These are phyloP conservation scores for Spea bombifrons DNA, from an alignment of 2,113 vertebrate species.

Conservation along the genomic window DNA sequence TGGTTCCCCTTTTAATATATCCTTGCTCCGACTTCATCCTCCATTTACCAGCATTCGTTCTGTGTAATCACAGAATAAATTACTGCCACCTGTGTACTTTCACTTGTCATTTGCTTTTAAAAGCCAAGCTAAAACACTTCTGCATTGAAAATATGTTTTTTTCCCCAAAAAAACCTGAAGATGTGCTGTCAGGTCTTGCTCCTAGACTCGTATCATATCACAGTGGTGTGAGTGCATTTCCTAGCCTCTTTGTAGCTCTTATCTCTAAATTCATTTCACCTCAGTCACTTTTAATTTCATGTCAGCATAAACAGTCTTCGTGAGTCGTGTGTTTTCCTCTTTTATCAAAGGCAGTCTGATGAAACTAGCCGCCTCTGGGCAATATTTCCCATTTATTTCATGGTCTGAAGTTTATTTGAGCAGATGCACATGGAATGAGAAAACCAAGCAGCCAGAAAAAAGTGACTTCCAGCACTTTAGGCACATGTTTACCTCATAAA, in stretches of 20 bases:
- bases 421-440: slow-evolving; percentile 55
- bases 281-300: slow-evolving; percentile 46
- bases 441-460: slow-evolving; percentile 60
- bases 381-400: slow-evolving; percentile 58
- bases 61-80: slow-evolving; percentile 18
- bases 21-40: too few relatives aligned
- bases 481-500: slow-evolving; percentile 44
- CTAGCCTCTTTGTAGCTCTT: slow-evolving; percentile 11
- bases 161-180: not conserved
- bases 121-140: slow-evolving; percentile 9
- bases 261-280: slow-evolving; percentile 36
- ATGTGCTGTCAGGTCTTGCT: slow-evolving; percentile 5
- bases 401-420: slow-evolving; percentile 59
- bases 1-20: too few relatives aligned
- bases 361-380: slow-evolving; percentile 50
- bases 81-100: slow-evolving; percentile 25
- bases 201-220: slow-evolving; percentile 20
- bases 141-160: slow-evolving; percentile 17
- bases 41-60: too few relatives aligned
- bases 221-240: not conserved
- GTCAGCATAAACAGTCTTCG: slow-evolving; percentile 36
- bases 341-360: slow-evolving; percentile 50
- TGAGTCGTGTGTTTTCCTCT: slow-evolving; percentile 27
- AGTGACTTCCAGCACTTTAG: slow-evolving; percentile 54
- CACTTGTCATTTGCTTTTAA: not conserved